Conservation (phyloP, 1,140 invertebrate genomes). For the Whitmania pigra region DNA sequence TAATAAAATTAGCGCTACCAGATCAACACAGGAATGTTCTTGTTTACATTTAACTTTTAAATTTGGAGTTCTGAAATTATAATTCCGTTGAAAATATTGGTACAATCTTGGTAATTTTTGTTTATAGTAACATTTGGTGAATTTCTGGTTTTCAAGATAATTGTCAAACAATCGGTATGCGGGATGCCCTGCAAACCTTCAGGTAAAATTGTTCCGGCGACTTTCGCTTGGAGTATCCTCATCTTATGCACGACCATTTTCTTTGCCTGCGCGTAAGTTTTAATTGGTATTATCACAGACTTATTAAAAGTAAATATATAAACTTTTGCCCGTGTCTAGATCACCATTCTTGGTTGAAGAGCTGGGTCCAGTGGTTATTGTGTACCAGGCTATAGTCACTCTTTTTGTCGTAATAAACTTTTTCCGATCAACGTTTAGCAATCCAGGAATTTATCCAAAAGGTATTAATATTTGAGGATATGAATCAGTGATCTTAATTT, state of each 20-base stretch:
- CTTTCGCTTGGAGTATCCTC: slow-evolving; percentile 11
- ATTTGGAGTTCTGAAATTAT: too few relatives aligned
- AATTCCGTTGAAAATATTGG: too few relatives aligned
- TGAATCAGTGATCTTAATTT: neutral
- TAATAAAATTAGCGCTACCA: too few relatives aligned
- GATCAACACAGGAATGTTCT: too few relatives aligned
- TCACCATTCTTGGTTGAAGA: neutral
- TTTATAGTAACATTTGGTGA: too few relatives aligned
- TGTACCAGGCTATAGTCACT: slow-evolving; percentile 81
- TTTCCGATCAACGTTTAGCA: slow-evolving; percentile 95
- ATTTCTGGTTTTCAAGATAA: too few relatives aligned
- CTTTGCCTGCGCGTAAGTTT: slow-evolving; percentile 10
- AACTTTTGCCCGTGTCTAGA: neutral
- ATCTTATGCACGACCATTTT: slow-evolving; percentile 4
- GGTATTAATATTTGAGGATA: slow-evolving; percentile 47
- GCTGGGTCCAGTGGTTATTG: slow-evolving; percentile 63
- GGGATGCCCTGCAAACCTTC: slow-evolving; percentile 1
- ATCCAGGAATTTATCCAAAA: slow-evolving; percentile 96
- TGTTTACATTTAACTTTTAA: too few relatives aligned
- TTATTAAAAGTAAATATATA: neutral
- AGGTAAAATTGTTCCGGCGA: slow-evolving; percentile 4
- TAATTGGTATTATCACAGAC: neutral
- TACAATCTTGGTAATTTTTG: too few relatives aligned
- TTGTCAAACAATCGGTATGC: too few relatives aligned
- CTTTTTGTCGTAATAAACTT: slow-evolving; percentile 96